Conservation (phyloP, 2,888 invertebrate species). For the Oxystoma pomonae region DNA sequence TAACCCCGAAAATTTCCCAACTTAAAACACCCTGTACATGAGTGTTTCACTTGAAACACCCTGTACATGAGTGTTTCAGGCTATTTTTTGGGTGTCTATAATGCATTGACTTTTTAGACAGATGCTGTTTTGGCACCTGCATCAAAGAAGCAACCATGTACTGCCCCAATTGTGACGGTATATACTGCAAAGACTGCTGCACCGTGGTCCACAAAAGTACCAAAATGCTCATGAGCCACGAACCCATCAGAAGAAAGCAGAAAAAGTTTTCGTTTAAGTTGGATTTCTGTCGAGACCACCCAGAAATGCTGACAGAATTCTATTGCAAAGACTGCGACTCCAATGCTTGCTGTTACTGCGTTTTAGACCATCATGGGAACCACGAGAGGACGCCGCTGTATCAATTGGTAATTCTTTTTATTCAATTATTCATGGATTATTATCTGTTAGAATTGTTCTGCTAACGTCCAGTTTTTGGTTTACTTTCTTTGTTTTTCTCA, state of each 20-base stretch:
- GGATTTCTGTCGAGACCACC: conserved; percentile 36
- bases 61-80: too few species aligned
- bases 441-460: too few species aligned
- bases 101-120: conserved; percentile 24
- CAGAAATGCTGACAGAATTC: conserved; percentile 38
- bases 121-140: conserved; percentile 33
- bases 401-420: conserved; percentile 39
- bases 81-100: too few species aligned
- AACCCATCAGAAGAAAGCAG: conserved; percentile 23
- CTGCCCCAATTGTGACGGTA: conserved; percentile 39
- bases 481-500: too few species aligned
- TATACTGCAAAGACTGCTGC: conserved; percentile 37
- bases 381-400: conserved; percentile 38
- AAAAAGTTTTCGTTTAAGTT: conserved; percentile 23
- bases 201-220: conserved; percentile 42
- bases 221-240: conserved; percentile 40
- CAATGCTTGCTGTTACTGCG: conserved; percentile 47
- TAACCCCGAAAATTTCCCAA: too few species aligned
- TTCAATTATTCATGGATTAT: too few species aligned
- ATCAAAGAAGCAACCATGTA: conserved; percentile 32
- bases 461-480: too few species aligned
- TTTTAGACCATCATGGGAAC: conserved; percentile 41
- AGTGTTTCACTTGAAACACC: too few species aligned
- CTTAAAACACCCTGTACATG: too few species aligned
- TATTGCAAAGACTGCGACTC: conserved; percentile 46